These are phyloP conservation scores for Nemopilema nomurai DNA, from an alignment of 30 jellyfish, hydroid and myxozoan species.

Conservation along the genomic window DNA sequence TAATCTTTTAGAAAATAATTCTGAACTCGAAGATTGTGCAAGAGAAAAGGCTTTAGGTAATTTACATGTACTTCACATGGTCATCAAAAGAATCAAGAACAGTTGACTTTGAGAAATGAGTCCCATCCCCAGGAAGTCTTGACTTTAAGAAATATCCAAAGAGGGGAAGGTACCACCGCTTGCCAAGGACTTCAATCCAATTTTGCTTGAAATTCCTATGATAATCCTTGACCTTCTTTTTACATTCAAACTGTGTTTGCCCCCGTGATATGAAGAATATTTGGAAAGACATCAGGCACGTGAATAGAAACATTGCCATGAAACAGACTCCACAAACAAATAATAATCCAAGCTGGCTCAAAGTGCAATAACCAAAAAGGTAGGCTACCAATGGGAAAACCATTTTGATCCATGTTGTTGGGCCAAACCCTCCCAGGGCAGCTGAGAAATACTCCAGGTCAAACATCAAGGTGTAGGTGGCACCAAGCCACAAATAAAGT, in stretches of 20 bases:
- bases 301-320: slow-evolving; percentile 80
- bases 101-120: slow-evolving; percentile 54
- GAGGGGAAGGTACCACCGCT: slow-evolving; percentile 80
- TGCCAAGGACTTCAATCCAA: slow-evolving; percentile 85
- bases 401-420: slow-evolving; percentile 48
- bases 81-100: slow-evolving; percentile 1
- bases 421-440: slow-evolving; percentile 70
- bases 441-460: slow-evolving; percentile 69
- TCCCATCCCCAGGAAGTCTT: slow-evolving; percentile 88
- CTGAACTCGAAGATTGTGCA: too few relatives aligned
- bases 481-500: slow-evolving; percentile 81
- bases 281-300: slow-evolving; percentile 86
- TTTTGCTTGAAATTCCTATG: slow-evolving; percentile 38
- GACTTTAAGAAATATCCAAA: slow-evolving; percentile 66
- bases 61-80: slow-evolving; percentile 32
- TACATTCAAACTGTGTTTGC: slow-evolving; percentile 95
- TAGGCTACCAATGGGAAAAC: slow-evolving; percentile 81
- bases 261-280: slow-evolving; percentile 89
- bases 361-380: slow-evolving; percentile 63
- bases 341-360: slow-evolving; percentile 56
- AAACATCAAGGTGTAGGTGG: slow-evolving; percentile 63
- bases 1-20: too few relatives aligned
- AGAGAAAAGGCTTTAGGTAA: too few relatives aligned
- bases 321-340: slow-evolving; percentile 77
- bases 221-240: slow-evolving; percentile 68